Evolutionary conservation across 2,113 vertebrate genomes (phyloP), one percentile per base, ranked within the genome.

Genomic region (Dromaius novaehollandiae): DNA sequence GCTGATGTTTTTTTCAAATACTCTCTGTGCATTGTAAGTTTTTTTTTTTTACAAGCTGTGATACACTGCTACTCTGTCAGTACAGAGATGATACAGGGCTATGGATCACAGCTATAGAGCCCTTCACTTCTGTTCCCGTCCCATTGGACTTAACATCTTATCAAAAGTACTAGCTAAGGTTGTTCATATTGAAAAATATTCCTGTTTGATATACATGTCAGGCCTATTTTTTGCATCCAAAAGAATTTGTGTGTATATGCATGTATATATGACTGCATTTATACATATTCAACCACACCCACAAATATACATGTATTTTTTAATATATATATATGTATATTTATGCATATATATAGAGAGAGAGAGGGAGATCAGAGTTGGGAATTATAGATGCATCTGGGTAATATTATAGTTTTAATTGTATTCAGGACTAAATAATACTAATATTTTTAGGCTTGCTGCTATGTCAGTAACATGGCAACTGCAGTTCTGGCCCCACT

Each of bases 1-100:
- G 75, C 63, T 88, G 82, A 64, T 80, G 50, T 94, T 94, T 96
- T 92, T 86, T 92, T 93, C 61, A 93, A 95, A 93, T 66, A 51
- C 46, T 64, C 64, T 48, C 50, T 60, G 7, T 1, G 7, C 51
- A 83, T 60, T 82, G 8, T 74, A 88, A 71, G 44, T n/a, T 83
- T 92, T 88, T n/a, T 83, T 92, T 88, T 58, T 90, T 77, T 86
- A 64, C 48, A 81, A 73, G 61, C 85, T 51, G n/a, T 56, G 42
- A 82, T 86, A 75, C 6, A 3, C 32, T 75, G 64, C 32, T 94
- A 38, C 34, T 78, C 68, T 89, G 28, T 48, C 65, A 36, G 75
- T 73, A 25, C 36, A 81, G 68, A 90, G 64, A 78, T 0, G 1
- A 64, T 32, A 42, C n/a, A 84, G 75, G 76, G 60, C 64, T 84